Evolutionary conservation across 1,140 invertebrate species (phyloP).

Genomic region (Medauroidea extradentata): DNA sequence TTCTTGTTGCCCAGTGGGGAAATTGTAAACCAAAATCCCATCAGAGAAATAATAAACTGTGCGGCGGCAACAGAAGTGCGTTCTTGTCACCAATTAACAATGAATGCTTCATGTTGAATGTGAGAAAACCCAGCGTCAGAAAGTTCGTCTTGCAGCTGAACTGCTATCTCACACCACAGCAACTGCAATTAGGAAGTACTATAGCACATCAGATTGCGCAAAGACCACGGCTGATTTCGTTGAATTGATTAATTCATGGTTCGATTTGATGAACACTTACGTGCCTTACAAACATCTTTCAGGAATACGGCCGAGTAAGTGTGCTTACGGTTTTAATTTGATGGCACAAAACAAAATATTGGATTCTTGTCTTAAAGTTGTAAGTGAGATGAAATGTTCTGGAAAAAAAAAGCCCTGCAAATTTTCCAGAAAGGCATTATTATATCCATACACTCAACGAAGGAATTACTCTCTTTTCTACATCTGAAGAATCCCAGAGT

Average conservation of each 20-base stretch:
- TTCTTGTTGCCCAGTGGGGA: constrained; percentile 17
- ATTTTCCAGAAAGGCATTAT: constrained; percentile 24
- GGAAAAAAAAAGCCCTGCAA: constrained; percentile 19
- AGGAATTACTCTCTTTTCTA: too few relatives aligned
- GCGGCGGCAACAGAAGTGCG: constrained; percentile 15
- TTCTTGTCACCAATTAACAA: constrained; percentile 17
- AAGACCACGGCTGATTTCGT: constrained; percentile 14
- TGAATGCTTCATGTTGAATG: constrained; percentile 11
- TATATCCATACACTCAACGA: constrained; percentile 5
- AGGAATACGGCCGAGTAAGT: constrained; percentile 2
- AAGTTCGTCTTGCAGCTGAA: too few relatives aligned
- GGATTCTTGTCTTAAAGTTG: constrained; percentile 6
- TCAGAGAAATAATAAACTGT: constrained; percentile 12
- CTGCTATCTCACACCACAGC: constrained; percentile 20
- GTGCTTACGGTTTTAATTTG: constrained; percentile 13
- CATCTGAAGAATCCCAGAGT: too few relatives aligned
- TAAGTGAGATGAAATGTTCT: constrained; percentile 14
- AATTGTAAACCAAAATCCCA: constrained; percentile 16
- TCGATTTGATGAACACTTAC: constrained; percentile 19
- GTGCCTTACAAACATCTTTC: neutral
- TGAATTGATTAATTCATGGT: constrained; percentile 19
- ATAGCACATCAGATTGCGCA: constrained; percentile 2
- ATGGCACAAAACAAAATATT: constrained; percentile 14
- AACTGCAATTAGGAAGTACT: constrained; percentile 14
- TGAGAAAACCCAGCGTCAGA: constrained; percentile 17